Conservation (phyloP, 2,113 vertebrate species). For the Pituophis catenifer region DNA sequence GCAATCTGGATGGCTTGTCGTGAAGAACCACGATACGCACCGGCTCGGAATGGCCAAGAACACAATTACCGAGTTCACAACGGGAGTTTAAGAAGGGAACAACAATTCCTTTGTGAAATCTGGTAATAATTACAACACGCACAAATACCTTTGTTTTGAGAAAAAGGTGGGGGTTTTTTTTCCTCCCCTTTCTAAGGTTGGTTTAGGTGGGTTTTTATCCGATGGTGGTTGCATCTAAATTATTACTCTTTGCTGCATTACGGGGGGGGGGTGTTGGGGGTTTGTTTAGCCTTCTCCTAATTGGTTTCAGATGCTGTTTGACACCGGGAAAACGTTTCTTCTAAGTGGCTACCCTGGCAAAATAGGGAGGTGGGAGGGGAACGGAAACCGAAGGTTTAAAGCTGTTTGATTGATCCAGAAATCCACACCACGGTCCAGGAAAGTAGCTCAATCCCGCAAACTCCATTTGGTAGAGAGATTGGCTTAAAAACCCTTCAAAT, state of each 20-base stretch:
- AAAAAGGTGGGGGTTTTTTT: no score
- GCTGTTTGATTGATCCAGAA: neutral
- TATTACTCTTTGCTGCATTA: neutral
- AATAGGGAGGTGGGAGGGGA: neutral
- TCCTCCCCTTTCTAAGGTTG: neutral
- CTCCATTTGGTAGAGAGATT: neutral
- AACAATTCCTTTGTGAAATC: neutral
- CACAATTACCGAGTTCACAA: neutral
- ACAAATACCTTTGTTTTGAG: neutral
- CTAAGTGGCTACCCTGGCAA: neutral
- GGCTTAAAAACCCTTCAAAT: neutral
- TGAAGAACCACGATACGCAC: neutral
- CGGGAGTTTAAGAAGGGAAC: neutral
- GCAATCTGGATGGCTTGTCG: neutral
- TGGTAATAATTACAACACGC: neutral
- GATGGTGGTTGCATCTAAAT: neutral
- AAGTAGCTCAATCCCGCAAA: no score
- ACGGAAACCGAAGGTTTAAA: neutral
- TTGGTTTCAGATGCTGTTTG: neutral
- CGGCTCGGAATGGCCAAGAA: neutral
- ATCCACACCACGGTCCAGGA: neutral
- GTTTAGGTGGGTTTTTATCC: neutral
- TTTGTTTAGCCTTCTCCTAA: neutral
- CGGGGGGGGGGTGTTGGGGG: neutral
- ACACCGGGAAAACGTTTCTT: neutral